Evolutionary conservation across 2,113 vertebrate species (phyloP).

Genomic region (Grantiella picta): DNA sequence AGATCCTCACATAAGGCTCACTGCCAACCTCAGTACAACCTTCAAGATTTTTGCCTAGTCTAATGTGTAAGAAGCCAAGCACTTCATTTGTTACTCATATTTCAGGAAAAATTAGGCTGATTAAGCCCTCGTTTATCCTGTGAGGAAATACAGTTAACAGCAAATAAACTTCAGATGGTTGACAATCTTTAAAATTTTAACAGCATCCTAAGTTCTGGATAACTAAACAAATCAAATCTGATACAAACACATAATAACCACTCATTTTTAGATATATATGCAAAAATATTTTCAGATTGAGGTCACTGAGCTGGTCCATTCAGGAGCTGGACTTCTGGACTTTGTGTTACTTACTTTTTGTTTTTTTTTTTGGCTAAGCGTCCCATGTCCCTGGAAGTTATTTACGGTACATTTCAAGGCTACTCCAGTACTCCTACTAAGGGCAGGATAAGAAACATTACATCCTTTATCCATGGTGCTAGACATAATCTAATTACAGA

Average conservation of each 20-base stretch:
- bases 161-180: background rate
- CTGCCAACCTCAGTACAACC: background rate
- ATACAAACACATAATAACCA: background rate
- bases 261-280: background rate
- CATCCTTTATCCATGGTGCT: slow-evolving; percentile 27
- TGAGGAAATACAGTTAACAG: background rate
- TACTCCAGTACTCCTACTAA: background rate
- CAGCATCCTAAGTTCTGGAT: background rate
- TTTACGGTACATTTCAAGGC: background rate
- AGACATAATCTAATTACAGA: slow-evolving; percentile 57
- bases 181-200: background rate
- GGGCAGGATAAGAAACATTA: background rate
- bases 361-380: background rate
- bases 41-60: background rate
- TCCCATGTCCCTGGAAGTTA: background rate
- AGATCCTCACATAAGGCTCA: background rate
- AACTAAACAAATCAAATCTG: background rate
- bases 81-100: background rate
- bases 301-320: background rate
- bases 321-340: background rate
- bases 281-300: background rate
- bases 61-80: background rate
- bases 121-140: background rate
- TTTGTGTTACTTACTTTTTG: background rate
- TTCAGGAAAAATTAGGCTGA: background rate